Evolutionary conservation across 23 tunicate species (phyloP), one percentile per base, ranked within the genome.

Genomic region (Corella eumyota): DNA sequence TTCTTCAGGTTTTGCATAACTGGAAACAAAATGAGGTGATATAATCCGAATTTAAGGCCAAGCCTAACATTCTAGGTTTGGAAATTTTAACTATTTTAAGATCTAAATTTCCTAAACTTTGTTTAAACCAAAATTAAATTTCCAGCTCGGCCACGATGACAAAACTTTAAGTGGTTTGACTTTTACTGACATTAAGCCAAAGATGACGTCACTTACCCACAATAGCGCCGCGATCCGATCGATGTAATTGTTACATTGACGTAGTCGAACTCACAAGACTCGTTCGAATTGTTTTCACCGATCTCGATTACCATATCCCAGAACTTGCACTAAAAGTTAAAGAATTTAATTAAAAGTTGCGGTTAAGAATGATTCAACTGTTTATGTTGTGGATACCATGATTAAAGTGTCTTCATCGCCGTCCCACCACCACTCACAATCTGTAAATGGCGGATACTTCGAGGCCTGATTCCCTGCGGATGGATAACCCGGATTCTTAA

Each of bases 181-280:
- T n/a, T n/a, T n/a, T n/a, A n/a, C n/a, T n/a, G n/a, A n/a, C n/a
- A n/a, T n/a, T n/a, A n/a, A n/a, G n/a, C n/a, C n/a, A n/a, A n/a
- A n/a, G n/a, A n/a, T n/a, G n/a, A n/a, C n/a, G n/a, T n/a, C 48
- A 37, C 52, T 62, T 53, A 88, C 96, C 96, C 96, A 62, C 96
- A 88, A 37, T 44, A 78, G 37, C 62, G 29, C 26, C 45, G 52
- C 13, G 63, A 69, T 32, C 94, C 94, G 31, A 70, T 63, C 19
- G 77, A 62, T 15, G 77, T 56, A 3, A 84, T 64, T 4, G 83
- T 30, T 29, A 84, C 56, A 45, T 88, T 72, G 3, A 88, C 17
- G 46, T 58, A 79, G 62, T 88, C 96, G 55, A 72, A 79, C 23
- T 88, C 96, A 40, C 96, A 88, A 4, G 81, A 78, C 0, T 52